These are phyloP conservation scores for Hoplias malabaricus DNA, from an alignment of 2,113 vertebrate genomes.

Conservation along the genomic window DNA sequence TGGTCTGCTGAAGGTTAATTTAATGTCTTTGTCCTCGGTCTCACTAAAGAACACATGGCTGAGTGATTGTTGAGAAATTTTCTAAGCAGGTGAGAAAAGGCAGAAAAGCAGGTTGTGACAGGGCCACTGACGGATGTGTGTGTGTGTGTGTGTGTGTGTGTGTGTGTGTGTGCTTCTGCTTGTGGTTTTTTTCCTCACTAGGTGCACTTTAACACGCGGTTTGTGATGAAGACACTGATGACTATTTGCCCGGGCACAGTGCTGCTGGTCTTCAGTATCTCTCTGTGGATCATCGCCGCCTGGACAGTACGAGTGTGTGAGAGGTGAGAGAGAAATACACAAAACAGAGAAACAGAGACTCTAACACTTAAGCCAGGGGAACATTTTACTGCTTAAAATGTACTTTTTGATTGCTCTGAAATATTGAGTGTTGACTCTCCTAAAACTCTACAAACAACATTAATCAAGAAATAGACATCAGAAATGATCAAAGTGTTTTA, in stretches of 20 bases:
- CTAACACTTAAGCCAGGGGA: no score
- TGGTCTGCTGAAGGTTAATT: neutral
- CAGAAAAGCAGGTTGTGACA: neutral
- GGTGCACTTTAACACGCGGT: constrained; percentile 99
- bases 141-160: constrained; percentile 62
- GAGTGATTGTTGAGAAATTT: neutral
- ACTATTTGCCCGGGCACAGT: constrained; percentile 98
- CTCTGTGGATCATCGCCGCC: constrained; percentile 97
- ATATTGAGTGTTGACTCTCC: no score
- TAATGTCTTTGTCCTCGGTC: neutral
- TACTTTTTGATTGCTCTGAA: no score
- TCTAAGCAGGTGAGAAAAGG: neutral
- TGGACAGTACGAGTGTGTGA: constrained; percentile 98
- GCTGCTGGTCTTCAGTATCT: constrained; percentile 98
- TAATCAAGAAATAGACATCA: no score
- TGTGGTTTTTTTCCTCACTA: constrained; percentile 79
- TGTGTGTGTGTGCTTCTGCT: constrained; percentile 51
- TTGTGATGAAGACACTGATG: constrained; percentile 99
- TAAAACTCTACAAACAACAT: no score
- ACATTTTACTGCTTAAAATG: no score
- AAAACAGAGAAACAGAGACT: constrained; percentile 8
- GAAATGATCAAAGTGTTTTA: no score
- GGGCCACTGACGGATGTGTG: neutral
- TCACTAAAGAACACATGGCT: neutral
- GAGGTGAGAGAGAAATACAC: constrained; percentile 75